Conservation (phyloP, 1,140 invertebrate genomes). For the Drosophila orena region DNA sequence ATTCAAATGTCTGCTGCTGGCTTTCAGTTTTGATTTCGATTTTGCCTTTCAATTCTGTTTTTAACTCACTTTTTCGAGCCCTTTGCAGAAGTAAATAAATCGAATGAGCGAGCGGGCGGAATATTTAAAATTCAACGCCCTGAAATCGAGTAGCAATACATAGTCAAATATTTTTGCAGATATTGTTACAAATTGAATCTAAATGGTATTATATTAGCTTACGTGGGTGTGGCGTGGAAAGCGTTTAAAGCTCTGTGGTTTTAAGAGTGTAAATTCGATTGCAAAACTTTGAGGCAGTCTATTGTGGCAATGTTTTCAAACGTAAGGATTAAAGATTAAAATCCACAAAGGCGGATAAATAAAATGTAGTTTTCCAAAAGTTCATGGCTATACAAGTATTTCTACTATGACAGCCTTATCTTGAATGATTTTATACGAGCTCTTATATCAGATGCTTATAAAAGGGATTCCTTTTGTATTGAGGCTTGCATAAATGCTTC, state of each 20-base stretch:
- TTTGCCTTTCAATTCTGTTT: conserved; percentile 25
- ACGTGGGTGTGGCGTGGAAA: conserved; percentile 16
- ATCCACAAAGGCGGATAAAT: too few species aligned
- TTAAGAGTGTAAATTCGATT: conserved; percentile 13
- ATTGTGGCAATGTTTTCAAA: not conserved
- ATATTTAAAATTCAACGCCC: conserved; percentile 33
- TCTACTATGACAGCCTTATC: too few species aligned
- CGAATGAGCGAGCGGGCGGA: conserved; percentile 38
- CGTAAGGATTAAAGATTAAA: not conserved
- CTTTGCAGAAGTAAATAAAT: conserved; percentile 40
- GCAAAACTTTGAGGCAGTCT: conserved; percentile 2
- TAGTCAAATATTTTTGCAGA: conserved; percentile 27
- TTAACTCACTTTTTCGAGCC: conserved; percentile 15
- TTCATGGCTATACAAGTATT: too few species aligned
- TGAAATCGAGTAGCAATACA: conserved; percentile 15
- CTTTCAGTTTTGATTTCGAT: conserved; percentile 41
- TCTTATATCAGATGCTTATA: too few species aligned
- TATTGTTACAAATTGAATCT: conserved; percentile 39
- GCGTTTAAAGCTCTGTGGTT: not conserved
- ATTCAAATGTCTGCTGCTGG: conserved; percentile 41
- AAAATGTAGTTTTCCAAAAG: not conserved
- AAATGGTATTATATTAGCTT: conserved; percentile 38
- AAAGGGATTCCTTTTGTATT: too few species aligned
- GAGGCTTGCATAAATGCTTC: too few species aligned
- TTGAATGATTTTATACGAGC: too few species aligned